Evolutionary conservation across 2,797 vertebrate species (phyloP).

Genomic region (Sebastes ruberrimus): DNA sequence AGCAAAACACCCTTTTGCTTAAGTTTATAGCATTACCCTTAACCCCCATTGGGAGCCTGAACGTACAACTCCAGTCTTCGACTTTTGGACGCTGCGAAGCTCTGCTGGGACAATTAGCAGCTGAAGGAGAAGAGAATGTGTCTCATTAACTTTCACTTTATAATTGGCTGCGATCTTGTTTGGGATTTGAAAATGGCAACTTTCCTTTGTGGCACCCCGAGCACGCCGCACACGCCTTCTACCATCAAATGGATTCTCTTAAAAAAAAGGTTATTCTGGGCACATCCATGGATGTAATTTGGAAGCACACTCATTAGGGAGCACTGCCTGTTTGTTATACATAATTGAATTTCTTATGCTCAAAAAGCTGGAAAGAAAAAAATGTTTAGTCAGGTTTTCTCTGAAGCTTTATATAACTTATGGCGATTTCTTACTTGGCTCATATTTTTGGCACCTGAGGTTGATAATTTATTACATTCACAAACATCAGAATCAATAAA

Average conservation of each 20-base stretch:
- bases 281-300: conserved; percentile 22
- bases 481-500: neutral
- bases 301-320: conserved; percentile 31
- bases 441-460: neutral
- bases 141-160: conserved; percentile 51
- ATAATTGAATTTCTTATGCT: conserved; percentile 33
- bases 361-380: conserved; percentile 2
- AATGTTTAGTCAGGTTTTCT: neutral
- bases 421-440: neutral
- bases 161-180: conserved; percentile 58
- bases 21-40: neutral
- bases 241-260: conserved; percentile 26
- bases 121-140: conserved; percentile 21
- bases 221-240: neutral
- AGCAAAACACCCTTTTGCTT: neutral
- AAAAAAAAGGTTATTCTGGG: conserved; percentile 25
- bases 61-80: neutral
- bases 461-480: neutral
- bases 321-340: conserved; percentile 39
- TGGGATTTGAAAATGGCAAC: conserved; percentile 41
- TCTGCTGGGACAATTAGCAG: conserved; percentile 39
- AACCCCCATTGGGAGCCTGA: conserved; percentile 15
- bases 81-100: neutral
- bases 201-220: conserved; percentile 1
- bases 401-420: neutral